Evolutionary conservation across 2,113 vertebrate species (phyloP).

Genomic region (Ardeotis arabs): DNA sequence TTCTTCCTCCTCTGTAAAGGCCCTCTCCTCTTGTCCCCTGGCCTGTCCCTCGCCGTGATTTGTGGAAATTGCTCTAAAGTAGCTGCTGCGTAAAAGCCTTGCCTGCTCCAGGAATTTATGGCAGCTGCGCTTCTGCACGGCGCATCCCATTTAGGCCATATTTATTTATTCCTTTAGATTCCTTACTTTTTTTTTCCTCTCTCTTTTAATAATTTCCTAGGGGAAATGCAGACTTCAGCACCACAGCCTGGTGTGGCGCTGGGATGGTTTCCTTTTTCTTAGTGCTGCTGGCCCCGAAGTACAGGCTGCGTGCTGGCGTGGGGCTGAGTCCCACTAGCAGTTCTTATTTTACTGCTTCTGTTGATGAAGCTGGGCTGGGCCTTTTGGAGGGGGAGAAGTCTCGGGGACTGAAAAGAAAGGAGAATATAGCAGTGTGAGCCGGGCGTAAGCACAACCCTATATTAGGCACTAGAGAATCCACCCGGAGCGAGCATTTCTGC

Average conservation of each 20-base stretch:
- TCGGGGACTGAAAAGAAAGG: neutral
- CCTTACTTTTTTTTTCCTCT: neutral
- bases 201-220: neutral
- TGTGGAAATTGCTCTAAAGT: conserved; percentile 80
- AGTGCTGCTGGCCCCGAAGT: neutral
- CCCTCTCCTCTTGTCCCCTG: conserved; percentile 51
- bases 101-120: conserved; percentile 43
- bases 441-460: neutral
- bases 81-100: conserved; percentile 58
- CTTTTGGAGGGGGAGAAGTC: neutral
- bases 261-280: neutral
- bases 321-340: neutral
- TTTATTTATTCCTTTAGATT: conserved; percentile 48
- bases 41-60: conserved; percentile 69
- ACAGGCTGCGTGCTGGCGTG: neutral
- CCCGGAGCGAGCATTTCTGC: fast-evolving
- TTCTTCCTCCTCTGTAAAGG: conserved; percentile 19
- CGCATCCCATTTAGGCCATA: conserved; percentile 20
- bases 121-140: neutral
- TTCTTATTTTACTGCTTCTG: neutral
- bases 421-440: neutral
- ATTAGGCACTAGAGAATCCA: neutral
- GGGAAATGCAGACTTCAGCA: neutral
- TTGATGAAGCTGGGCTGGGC: neutral
- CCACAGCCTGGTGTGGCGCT: neutral